phyloP scores from a whole-genome alignment of 2,888 invertebrate species.

The Ophion ventricosus region DNA sequence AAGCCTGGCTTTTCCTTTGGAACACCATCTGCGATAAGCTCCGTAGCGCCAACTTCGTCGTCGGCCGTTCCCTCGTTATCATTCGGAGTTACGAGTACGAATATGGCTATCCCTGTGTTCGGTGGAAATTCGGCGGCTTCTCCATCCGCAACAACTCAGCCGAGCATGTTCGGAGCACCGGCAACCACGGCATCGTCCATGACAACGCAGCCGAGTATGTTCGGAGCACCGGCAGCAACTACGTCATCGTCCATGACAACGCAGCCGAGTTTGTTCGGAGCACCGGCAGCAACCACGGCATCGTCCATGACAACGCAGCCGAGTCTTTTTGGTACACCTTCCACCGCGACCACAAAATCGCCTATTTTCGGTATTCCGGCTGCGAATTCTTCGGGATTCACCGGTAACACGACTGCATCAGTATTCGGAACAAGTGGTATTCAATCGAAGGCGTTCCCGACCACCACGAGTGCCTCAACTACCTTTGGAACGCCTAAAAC shows the following conservation, averaged over 20 bases:
- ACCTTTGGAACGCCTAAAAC: constrained; percentile 71
- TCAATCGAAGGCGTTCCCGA: constrained; percentile 57
- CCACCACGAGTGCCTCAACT: constrained; percentile 20
- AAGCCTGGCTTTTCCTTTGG: constrained; percentile 58
- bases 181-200: constrained; percentile 26
- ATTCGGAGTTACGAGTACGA: constrained; percentile 25
- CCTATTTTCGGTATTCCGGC: constrained; percentile 63
- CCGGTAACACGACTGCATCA: constrained; percentile 17
- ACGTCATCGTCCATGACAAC: constrained; percentile 9
- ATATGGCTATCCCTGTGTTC: constrained; percentile 48
- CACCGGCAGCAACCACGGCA: constrained; percentile 34
- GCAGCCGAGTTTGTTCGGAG: constrained; percentile 57
- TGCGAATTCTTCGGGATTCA: constrained; percentile 17
- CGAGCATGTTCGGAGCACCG: constrained; percentile 62
- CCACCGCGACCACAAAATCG: constrained; percentile 26
- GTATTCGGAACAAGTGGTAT: constrained; percentile 64
- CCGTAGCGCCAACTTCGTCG: constrained; percentile 10
- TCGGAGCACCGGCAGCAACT: constrained; percentile 67
- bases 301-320: constrained; percentile 26
- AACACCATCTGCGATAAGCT: constrained; percentile 24
- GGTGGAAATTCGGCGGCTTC: constrained; percentile 54
- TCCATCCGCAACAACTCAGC: constrained; percentile 18
- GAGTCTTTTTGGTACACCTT: constrained; percentile 60
- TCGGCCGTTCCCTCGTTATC: constrained; percentile 6
- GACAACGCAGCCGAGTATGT: constrained; percentile 37